Evolutionary conservation across 1,140 invertebrate species (phyloP), one percentile per base, ranked within the genome.

Genomic region (Cepaea nemoralis): DNA sequence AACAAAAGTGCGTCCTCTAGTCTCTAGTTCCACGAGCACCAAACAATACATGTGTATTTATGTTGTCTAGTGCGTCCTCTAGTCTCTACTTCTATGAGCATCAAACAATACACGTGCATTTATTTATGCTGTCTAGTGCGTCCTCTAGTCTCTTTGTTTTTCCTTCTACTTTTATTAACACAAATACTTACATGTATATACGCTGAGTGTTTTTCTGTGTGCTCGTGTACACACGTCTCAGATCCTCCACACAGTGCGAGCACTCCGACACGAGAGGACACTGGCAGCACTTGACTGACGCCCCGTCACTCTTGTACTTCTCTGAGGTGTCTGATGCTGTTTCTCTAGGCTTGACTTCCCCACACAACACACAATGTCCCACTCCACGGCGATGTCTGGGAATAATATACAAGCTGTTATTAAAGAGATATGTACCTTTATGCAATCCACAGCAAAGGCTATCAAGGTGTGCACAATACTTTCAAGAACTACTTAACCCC

Each of bases 301-400:
- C 16, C 31, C 19, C 1, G 35, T 24, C 24, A 1, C 5, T 31
- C 3, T 39, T 31, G 31, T 82, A 27, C 12, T 71, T 70, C 3
- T 37, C 35, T 22, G 63, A 12, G 0, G 40, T 67, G 3, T 75
- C 50, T 24, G 50, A 27, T 5, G 48, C 22, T 3, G 27, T 33
- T 12, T 55, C 39, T n/a, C 10, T 5, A 0, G 74, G 45, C 31
- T 82, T 77, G n/a, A 63, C 27, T n/a, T 83, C 63, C 8, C 81
- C 81, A 71, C 81, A 82, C 19, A 82, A 37, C n/a, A 82, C 45
- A 39, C 81, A 82, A 14, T 42, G 39, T 10, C 75, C 50, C 22
- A 39, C 19, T 19, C 31, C 39, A 5, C 39, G 3, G 6, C 37
- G 14, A 31, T 50, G 10, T 31, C 69, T 70, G 69, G 16, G n/a